A percentile compares a stretch with the other conserved stretches of the same genome.
These are phyloP conservation scores for Melinaea menophilus DNA, from an alignment of 2,888 invertebrate genomes.

Conservation along the genomic window DNA sequence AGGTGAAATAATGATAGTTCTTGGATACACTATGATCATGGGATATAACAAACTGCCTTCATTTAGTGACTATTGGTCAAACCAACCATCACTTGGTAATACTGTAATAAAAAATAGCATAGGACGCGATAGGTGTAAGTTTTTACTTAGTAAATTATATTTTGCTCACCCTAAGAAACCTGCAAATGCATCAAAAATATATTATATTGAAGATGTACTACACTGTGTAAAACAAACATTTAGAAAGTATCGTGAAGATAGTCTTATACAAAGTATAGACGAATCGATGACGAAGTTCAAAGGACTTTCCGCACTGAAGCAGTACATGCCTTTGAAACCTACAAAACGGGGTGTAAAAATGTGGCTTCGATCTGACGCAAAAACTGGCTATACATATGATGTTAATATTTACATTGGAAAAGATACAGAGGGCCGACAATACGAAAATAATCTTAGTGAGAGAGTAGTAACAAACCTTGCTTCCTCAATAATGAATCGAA, in stretches of 20 bases:
- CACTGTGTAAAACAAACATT: slow-evolving; percentile 5
- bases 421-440: not conserved
- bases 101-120: slow-evolving; percentile 1
- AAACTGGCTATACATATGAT: not conserved
- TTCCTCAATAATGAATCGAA: not conserved
- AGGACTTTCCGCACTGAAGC: too few relatives aligned
- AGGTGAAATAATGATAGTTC: too few relatives aligned
- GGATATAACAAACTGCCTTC: not conserved
- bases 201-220: slow-evolving; percentile 9
- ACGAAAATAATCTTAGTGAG: not conserved
- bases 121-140: too few relatives aligned
- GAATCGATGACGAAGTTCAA: too few relatives aligned
- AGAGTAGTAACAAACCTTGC: not conserved
- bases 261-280: not conserved
- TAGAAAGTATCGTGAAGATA: slow-evolving; percentile 8
- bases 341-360: too few relatives aligned
- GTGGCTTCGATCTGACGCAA: too few relatives aligned
- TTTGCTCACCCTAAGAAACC: slow-evolving; percentile 7
- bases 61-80: slow-evolving; percentile 1
- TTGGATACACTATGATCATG: too few relatives aligned
- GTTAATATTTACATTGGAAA: not conserved
- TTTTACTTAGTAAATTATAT: slow-evolving; percentile 1
- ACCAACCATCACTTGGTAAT: not conserved
- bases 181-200: slow-evolving; percentile 5
- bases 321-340: too few relatives aligned